Base-by-base conservation (phyloP, 2,888 invertebrate genomes). In the Drymonia ruficornis region DNA sequence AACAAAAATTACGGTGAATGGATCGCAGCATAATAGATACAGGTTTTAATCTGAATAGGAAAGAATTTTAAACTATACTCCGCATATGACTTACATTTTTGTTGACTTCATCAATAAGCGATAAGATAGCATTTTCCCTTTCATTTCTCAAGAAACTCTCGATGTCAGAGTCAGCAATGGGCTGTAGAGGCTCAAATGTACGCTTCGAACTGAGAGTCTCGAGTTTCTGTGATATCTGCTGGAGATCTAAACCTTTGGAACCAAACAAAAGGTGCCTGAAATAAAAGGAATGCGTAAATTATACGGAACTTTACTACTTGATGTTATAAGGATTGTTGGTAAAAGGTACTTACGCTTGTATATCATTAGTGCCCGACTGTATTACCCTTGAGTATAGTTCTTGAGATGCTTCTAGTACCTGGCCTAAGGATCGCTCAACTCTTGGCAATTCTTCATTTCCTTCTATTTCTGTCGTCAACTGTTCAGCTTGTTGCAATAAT, bases 91-190 rank as follows among this genome's bases (percentile, higher is more conserved):
- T 93, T 91, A 97, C 97, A 86, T 95, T 95, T 87, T 95, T 96
- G 73, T 97, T 96, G 18, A 97, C 97, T 80, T 97, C 97, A 84
- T 99, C 98, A 73, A 99, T 97, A 2, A 98, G 95, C 5, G 97
- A 96, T 15, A 99, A 89, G 74, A 99, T 96, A 0, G 98, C 97
- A 94, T 98, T 99, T 90, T 98, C 97, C 60, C 97, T 95, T 89
- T 99, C 98, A 93, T 98, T 98, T 81, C 96, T 96, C 16, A 99
- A 88, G 83, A 96, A 98, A 72, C 96, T 96, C 67, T 96, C 96
- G 65, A 99, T 96, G 84, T 99, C 98, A 16, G 98, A 97, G 78
- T 98, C 98, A 38, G 96, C 96, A 49, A 97, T 96, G 0, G 98
- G 97, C 87, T 98, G 98, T 19, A 98, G 91, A 0, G 98, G 97